A percentile compares a stretch with the other conserved stretches of the same genome.
Conservation (phyloP, 2,888 invertebrate species). For the Julus scanicus region DNA sequence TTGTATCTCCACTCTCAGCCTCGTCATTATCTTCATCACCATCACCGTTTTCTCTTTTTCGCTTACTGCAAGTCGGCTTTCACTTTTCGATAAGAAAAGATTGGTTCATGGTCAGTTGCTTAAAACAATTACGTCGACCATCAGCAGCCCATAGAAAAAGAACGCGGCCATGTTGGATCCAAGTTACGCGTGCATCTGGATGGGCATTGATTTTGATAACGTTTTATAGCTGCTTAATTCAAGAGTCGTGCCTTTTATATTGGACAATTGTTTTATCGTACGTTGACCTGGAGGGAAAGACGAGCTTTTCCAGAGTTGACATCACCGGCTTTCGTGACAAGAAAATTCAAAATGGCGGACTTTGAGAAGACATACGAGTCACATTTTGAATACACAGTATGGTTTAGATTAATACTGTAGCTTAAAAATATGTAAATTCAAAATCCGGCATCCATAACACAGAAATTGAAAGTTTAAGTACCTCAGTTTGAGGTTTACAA, state of each 20-base stretch:
- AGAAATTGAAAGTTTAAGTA: no score
- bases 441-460: no score
- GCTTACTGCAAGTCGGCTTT: background rate
- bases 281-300: background rate
- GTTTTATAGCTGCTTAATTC: slow-evolving; percentile 42
- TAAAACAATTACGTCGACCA: slow-evolving; percentile 37
- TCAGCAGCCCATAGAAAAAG: background rate
- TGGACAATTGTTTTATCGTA: background rate
- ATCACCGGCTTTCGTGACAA: background rate
- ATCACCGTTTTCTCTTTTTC: background rate
- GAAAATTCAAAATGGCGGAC: no score
- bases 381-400: no score
- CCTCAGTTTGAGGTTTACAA: no score
- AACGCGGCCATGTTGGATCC: background rate
- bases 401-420: no score
- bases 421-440: no score
- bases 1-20: background rate
- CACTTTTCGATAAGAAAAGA: slow-evolving; percentile 45
- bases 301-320: slow-evolving; percentile 13
- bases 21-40: background rate
- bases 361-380: no score
- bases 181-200: background rate
- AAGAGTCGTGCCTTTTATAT: slow-evolving; percentile 16
- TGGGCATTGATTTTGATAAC: slow-evolving; percentile 14
- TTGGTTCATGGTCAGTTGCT: slow-evolving; percentile 52